phyloP scores from a whole-genome alignment of 1,140 invertebrate species.

The Aphidius gifuensis region DNA sequence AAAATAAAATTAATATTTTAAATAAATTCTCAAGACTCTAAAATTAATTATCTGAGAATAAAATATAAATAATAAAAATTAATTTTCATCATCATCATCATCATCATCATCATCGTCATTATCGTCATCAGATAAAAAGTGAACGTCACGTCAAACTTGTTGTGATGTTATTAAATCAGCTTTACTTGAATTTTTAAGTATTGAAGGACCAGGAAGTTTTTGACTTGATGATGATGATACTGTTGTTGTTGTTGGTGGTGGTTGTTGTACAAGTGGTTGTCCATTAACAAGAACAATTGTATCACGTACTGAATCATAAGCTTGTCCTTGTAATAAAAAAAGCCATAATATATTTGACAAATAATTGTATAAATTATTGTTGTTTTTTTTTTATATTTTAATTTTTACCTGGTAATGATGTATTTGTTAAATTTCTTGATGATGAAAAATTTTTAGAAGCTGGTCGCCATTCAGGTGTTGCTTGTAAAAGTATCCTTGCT shows the following conservation, averaged over 20 bases:
- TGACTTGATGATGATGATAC: conserved; percentile 29
- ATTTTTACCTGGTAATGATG: conserved; percentile 43
- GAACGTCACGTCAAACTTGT: conserved; percentile 45
- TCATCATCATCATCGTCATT: too few relatives aligned
- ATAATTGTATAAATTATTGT: conserved; percentile 5
- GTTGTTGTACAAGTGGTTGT: conserved; percentile 55
- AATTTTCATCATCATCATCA: too few relatives aligned
- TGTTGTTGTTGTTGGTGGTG: conserved; percentile 26
- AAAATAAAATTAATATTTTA: background rate
- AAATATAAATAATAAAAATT: background rate
- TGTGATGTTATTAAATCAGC: conserved; percentile 50
- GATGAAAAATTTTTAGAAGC: conserved; percentile 48
- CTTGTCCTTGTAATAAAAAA: conserved; percentile 19
- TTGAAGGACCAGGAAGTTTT: conserved; percentile 56
- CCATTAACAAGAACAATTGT: conserved; percentile 63
- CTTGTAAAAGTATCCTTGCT: conserved; percentile 59
- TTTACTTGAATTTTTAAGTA: conserved; percentile 56
- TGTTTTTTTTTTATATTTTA: background rate
- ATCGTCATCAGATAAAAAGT: conserved; percentile 14
- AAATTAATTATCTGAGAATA: background rate
- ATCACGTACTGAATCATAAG: conserved; percentile 55
- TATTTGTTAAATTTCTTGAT: conserved; percentile 42
- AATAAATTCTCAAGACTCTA: background rate
- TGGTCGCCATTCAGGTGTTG: conserved; percentile 67
- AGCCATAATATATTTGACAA: background rate